A percentile compares a stretch with the other conserved stretches of the same genome.
These are phyloP conservation scores for Anguilla anguilla DNA, from an alignment of 2,797 vertebrate genomes.

Conservation along the genomic window DNA sequence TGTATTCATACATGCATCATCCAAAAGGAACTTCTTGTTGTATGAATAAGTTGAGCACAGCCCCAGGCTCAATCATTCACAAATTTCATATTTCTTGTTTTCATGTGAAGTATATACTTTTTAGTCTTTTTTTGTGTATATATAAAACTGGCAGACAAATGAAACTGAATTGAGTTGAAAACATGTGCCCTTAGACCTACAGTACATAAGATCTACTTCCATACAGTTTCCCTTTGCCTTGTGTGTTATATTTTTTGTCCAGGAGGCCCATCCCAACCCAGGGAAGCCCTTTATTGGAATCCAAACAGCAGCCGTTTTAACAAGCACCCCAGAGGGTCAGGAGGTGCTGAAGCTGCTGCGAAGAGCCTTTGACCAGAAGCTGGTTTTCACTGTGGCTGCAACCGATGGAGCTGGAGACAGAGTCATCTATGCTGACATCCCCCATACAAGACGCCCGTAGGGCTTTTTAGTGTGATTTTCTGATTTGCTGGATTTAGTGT, in stretches of 20 bases:
- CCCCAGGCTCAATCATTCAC: too few relatives aligned
- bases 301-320: neutral
- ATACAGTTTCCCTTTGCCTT: neutral
- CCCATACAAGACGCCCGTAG: too few relatives aligned
- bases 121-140: neutral
- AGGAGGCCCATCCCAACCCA: conserved; percentile 13
- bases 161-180: neutral
- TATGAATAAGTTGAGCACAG: too few relatives aligned
- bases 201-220: neutral
- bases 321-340: neutral
- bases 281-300: neutral
- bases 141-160: neutral
- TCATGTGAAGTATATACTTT: too few relatives aligned
- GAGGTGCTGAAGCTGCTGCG: neutral
- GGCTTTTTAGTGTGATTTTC: neutral
- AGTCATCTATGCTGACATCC: neutral
- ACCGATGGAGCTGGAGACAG: neutral
- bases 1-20: too few relatives aligned
- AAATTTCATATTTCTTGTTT: too few relatives aligned
- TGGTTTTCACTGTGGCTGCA: neutral
- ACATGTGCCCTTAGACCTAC: neutral
- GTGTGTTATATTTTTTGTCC: neutral
- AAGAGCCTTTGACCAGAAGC: neutral
- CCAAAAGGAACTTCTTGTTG: too few relatives aligned
- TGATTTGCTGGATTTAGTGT: neutral